Evolutionary conservation across 1,140 invertebrate genomes (phyloP), one percentile per base, ranked within the genome.

Genomic region (Aphis craccivora): DNA sequence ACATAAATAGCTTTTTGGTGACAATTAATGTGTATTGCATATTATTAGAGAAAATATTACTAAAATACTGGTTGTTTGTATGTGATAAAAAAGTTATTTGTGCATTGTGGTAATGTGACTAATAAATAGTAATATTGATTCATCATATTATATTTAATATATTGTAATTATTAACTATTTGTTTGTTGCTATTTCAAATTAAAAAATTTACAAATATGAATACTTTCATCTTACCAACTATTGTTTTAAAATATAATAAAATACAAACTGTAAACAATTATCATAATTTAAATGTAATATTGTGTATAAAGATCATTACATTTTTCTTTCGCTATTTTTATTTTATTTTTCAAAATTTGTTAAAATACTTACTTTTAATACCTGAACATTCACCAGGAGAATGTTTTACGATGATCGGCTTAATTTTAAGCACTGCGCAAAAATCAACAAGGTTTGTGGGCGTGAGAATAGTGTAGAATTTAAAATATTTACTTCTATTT

Each of bases 321-420:
- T 87, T 87, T 87, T 88, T 88, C 30, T 2, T 23, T 35, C 55
- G 2, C 20, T 22, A 25, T 53, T 45, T 40, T 37, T 51, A 51
- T 55, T 40, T 55, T 25, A 45, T 51, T 88, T 48, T 87, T 48
- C 7, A n/a, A 88, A 51, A 48, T 51, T n/a, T n/a, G 18, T 51
- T 20, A 55, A 37, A 55, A 55, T 23, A 53, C 45, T 35, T 76
- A 51, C 45, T 35, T 84, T 45, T 53, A 92, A 35, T 22, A 23
- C 60, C 76, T 20, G 30, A 92, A 84, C 4, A 11, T 43, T 45
- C n/a, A 83, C 22, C 30, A 30, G 45, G n/a, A n/a, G 51, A 92
- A 83, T 35, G 45, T 83, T 92, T 92, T 92, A 92, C 45, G n/a
- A 83, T 51, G 45, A 92, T 92, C 91, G 76, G 23, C 76, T 83